Evolutionary conservation across 2,797 vertebrate genomes (phyloP).

Genomic region (Huso huso): DNA sequence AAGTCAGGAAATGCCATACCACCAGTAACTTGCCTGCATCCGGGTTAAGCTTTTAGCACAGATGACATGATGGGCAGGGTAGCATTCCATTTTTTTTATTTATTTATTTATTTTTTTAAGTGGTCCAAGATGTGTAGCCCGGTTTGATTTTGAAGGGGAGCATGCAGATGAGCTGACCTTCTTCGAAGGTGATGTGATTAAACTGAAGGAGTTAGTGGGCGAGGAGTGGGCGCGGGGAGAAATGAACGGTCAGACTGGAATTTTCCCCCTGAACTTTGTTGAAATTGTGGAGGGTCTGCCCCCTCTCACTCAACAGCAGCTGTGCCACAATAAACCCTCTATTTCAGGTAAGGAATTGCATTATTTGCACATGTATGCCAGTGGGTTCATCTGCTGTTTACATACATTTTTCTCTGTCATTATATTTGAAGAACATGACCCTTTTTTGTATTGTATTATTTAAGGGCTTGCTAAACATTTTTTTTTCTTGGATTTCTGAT

Average conservation of each 20-base stretch:
- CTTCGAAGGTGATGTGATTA: conserved; percentile 80
- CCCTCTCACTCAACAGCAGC: conserved; percentile 27
- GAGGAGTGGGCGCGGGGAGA: conserved; percentile 87
- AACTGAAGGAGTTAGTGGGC: conserved; percentile 72
- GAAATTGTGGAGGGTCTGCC: conserved; percentile 78
- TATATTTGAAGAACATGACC: no score
- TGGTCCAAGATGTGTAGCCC: conserved; percentile 74
- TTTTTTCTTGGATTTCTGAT: no score
- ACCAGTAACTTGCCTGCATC: no score
- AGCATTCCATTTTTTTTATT: neutral
- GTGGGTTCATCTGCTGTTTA: no score
- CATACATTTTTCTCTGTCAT: no score
- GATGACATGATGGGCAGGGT: no score
- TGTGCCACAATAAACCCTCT: conserved; percentile 29
- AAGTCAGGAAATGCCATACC: no score
- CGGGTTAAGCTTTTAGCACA: no score
- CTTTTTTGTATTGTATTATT: no score
- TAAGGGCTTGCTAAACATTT: no score
- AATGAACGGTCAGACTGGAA: conserved; percentile 51
- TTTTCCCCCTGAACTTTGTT: conserved; percentile 89
- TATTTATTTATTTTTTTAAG: conserved; percentile 42
- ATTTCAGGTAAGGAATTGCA: conserved; percentile 46
- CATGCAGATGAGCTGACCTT: conserved; percentile 81
- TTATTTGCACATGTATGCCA: no score
- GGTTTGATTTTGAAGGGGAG: conserved; percentile 86